Percentiles rank a stretch among this genome's conserved stretches.
These are phyloP conservation scores for Euclidia mi DNA, from an alignment of 2,888 invertebrate species.

Conservation along the genomic window DNA sequence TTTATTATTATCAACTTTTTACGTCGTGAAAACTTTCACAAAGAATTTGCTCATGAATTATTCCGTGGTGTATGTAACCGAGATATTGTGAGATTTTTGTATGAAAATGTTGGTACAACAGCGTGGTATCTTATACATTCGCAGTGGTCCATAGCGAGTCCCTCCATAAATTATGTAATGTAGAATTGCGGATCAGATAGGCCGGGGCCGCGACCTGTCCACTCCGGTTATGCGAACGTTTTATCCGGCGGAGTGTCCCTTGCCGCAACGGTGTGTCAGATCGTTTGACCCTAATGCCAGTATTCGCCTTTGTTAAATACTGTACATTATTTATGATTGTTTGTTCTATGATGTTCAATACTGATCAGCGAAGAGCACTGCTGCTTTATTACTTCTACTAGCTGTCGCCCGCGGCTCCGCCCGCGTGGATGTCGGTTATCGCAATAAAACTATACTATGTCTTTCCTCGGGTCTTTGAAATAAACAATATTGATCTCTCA, in stretches of 20 bases:
- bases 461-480: no score
- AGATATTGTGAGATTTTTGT: slow-evolving; percentile 53
- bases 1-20: slow-evolving; percentile 18
- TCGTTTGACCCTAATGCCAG: slow-evolving; percentile 60
- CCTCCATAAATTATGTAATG: slow-evolving; percentile 74
- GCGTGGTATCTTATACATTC: slow-evolving; percentile 41
- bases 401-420: no score
- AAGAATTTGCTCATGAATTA: slow-evolving; percentile 30
- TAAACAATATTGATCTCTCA: no score
- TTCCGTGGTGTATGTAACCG: slow-evolving; percentile 25
- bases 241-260: slow-evolving; percentile 54
- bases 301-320: slow-evolving; percentile 48
- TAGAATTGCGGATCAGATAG: slow-evolving; percentile 64
- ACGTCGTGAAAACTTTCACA: slow-evolving; percentile 20
- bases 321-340: slow-evolving; percentile 50
- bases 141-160: slow-evolving; percentile 40
- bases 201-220: slow-evolving; percentile 59
- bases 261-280: slow-evolving; percentile 55
- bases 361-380: background rate
- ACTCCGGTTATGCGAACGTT: slow-evolving; percentile 60
- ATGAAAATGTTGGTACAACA: slow-evolving; percentile 30
- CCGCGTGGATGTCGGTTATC: no score
- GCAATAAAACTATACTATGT: no score
- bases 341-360: background rate
- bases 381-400: background rate